phyloP scores from a whole-genome alignment of 1,140 invertebrate species.

The Condylostylus longicornis region DNA sequence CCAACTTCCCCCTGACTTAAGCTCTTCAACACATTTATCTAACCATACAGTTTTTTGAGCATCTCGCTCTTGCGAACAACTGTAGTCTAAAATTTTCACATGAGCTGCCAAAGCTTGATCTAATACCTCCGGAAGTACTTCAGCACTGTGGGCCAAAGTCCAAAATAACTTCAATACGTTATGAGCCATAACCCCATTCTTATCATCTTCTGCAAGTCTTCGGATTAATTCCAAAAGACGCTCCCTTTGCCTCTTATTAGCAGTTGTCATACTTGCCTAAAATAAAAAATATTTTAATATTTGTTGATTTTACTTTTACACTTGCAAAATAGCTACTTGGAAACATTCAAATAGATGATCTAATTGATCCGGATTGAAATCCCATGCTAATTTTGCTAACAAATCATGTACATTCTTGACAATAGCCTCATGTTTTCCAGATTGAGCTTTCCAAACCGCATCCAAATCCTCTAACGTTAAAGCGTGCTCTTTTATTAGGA shows the following conservation, averaged over 20 bases:
- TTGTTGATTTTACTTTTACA: neutral
- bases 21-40: slow-evolving; percentile 86
- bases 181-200: slow-evolving; percentile 96
- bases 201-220: slow-evolving; percentile 91
- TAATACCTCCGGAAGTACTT: slow-evolving; percentile 94
- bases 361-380: slow-evolving; percentile 92
- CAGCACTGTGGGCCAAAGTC: slow-evolving; percentile 91
- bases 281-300: slow-evolving; percentile 19
- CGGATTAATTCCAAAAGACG: slow-evolving; percentile 89
- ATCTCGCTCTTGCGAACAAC: slow-evolving; percentile 90
- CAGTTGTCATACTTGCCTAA: slow-evolving; percentile 86
- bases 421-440: slow-evolving; percentile 87
- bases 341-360: slow-evolving; percentile 97
- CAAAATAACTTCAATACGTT: slow-evolving; percentile 95
- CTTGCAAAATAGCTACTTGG: slow-evolving; percentile 45
- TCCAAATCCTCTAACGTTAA: slow-evolving; percentile 83
- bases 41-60: slow-evolving; percentile 92
- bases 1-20: slow-evolving; percentile 75
- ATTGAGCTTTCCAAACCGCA: slow-evolving; percentile 90
- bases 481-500: slow-evolving; percentile 90
- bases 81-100: slow-evolving; percentile 96
- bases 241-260: slow-evolving; percentile 90
- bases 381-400: slow-evolving; percentile 92
- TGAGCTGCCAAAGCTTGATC: slow-evolving; percentile 90
- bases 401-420: slow-evolving; percentile 96